Conservation (phyloP, 2,113 vertebrate genomes). For the Tragelaphus buxtoni region DNA sequence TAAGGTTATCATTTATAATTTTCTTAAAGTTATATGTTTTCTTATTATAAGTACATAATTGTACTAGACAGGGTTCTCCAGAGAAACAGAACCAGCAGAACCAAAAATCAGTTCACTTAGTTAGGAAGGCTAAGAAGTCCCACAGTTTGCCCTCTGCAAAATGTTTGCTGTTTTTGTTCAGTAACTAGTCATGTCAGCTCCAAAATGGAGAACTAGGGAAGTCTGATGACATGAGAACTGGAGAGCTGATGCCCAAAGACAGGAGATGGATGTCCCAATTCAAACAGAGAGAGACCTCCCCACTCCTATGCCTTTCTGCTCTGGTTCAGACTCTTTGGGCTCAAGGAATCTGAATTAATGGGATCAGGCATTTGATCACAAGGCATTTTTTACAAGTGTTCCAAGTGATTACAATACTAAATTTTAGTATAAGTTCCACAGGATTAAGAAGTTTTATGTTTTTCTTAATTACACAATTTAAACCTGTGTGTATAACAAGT, state of each 20-base stretch:
- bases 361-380: too few relatives aligned
- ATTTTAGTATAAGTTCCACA: neutral
- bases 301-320: neutral
- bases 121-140: neutral
- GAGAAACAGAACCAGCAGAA: neutral
- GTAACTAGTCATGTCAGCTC: neutral
- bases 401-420: neutral
- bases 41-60: neutral
- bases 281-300: neutral
- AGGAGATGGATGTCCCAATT: neutral
- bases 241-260: neutral
- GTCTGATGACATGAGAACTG: neutral
- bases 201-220: neutral
- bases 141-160: neutral
- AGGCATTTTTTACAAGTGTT: neutral
- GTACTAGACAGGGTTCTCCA: neutral
- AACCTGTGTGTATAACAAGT: neutral
- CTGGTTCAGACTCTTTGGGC: neutral
- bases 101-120: neutral
- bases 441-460: neutral
- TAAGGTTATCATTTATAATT: neutral
- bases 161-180: neutral
- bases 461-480: neutral
- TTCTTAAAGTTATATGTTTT: neutral
- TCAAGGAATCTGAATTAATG: neutral